Evolutionary conservation across 2,113 vertebrate species (phyloP).

Genomic region (Poecile atricapillus): DNA sequence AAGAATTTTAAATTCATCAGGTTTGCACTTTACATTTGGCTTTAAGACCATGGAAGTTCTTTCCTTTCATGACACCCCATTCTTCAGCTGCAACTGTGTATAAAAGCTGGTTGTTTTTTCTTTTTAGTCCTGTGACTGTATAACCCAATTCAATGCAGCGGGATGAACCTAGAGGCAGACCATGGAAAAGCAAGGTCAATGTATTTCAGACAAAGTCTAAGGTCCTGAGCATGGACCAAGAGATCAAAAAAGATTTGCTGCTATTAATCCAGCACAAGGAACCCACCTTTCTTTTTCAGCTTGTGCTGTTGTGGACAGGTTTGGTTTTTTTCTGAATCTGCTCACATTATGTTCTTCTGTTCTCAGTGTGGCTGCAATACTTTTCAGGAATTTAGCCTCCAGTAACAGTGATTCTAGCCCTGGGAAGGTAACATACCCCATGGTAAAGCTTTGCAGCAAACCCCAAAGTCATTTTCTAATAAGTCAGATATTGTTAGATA

Average conservation of each 20-base stretch:
- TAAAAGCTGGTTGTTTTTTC: neutral
- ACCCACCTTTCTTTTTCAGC: neutral
- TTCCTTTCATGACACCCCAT: neutral
- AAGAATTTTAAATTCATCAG: neutral
- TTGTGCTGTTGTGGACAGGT: rapidly evolving
- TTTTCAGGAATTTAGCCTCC: neutral
- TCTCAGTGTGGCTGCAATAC: neutral
- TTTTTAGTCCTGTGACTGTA: neutral
- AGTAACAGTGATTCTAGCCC: neutral
- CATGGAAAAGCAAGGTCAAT: neutral
- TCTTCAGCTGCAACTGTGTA: neutral
- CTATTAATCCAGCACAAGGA: neutral
- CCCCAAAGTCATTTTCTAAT: neutral
- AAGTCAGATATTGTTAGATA: neutral
- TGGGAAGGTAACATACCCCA: neutral
- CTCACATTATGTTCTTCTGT: neutral
- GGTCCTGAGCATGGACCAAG: neutral
- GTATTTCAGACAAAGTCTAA: neutral
- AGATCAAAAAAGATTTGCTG: neutral
- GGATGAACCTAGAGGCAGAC: neutral
- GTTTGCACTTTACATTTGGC: neutral
- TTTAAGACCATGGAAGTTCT: neutral
- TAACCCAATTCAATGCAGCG: neutral
- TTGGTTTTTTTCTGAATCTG: neutral
- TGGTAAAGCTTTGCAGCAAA: neutral